Evolutionary conservation across 2,888 invertebrate genomes (phyloP).

Genomic region (Polymixis lichenea): DNA sequence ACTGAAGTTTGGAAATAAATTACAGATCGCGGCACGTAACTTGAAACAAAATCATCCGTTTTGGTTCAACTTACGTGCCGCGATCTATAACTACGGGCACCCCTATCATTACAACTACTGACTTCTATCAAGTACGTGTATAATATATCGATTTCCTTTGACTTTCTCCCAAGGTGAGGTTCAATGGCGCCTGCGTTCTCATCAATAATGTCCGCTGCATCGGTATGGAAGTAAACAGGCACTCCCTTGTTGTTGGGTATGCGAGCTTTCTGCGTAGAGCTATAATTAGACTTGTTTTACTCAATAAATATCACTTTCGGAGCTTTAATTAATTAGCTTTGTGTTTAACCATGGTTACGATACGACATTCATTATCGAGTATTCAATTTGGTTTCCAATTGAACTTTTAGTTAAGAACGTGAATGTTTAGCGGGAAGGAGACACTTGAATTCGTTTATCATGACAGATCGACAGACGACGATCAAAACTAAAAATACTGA

Average conservation of each 20-base stretch:
- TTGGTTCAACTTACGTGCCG: no score
- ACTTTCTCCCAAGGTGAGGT: constrained; percentile 37
- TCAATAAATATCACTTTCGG: constrained; percentile 12
- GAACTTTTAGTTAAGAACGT: no score
- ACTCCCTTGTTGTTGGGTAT: neutral
- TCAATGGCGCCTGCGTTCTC: constrained; percentile 34
- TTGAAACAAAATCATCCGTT: no score
- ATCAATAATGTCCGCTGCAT: constrained; percentile 7
- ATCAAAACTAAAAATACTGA: neutral
- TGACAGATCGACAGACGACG: no score
- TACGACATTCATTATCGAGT: neutral
- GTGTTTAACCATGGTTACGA: neutral
- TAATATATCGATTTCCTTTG: constrained; percentile 34
- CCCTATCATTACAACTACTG: neutral
- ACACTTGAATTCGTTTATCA: neutral
- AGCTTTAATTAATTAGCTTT: constrained; percentile 21
- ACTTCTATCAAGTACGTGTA: neutral
- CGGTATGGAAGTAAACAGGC: constrained; percentile 13
- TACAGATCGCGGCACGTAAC: no score
- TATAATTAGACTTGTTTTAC: constrained; percentile 34
- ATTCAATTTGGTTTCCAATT: neutral
- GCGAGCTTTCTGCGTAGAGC: constrained; percentile 8
- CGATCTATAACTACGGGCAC: no score
- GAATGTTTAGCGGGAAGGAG: neutral
- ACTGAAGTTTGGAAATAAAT: no score